These are phyloP conservation scores for Microtus pennsylvanicus DNA, from an alignment of 2,113 vertebrate species.

Conservation along the genomic window DNA sequence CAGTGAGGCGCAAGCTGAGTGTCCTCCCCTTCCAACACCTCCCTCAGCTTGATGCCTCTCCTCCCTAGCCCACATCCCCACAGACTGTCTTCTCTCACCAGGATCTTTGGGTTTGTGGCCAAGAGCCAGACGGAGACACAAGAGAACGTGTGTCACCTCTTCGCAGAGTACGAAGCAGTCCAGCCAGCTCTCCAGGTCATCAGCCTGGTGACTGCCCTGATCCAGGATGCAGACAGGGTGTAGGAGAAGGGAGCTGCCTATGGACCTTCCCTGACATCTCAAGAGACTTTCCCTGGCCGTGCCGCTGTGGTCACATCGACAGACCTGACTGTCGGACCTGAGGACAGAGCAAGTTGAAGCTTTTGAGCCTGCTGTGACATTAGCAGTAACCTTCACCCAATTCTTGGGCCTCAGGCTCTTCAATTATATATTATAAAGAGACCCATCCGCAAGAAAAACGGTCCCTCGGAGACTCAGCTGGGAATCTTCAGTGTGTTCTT, in stretches of 20 bases:
- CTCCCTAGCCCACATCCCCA: not conserved
- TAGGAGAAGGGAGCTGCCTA: not conserved
- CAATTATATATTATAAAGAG: not conserved
- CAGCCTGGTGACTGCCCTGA: slow-evolving; percentile 84
- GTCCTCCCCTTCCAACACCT: not conserved
- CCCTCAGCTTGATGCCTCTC: not conserved
- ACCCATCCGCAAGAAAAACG: not conserved
- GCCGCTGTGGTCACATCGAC: not conserved
- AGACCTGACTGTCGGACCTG: not conserved
- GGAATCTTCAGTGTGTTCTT: not conserved
- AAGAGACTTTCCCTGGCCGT: not conserved
- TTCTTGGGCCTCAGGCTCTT: not conserved
- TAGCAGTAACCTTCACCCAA: not conserved
- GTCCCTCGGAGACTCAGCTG: not conserved
- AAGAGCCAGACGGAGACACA: slow-evolving; percentile 88
- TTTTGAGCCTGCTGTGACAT: not conserved
- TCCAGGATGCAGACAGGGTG: slow-evolving; percentile 77
- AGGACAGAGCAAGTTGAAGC: not conserved
- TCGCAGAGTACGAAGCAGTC: slow-evolving; percentile 91
- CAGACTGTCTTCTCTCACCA: slow-evolving; percentile 77
- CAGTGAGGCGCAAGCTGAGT: no score
- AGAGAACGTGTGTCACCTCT: slow-evolving; percentile 94
- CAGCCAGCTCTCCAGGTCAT: slow-evolving; percentile 86
- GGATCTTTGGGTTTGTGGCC: slow-evolving; percentile 95
- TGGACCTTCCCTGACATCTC: not conserved